phyloP scores from a whole-genome alignment of 2,888 invertebrate species.

The Eustalomyia histrio region DNA sequence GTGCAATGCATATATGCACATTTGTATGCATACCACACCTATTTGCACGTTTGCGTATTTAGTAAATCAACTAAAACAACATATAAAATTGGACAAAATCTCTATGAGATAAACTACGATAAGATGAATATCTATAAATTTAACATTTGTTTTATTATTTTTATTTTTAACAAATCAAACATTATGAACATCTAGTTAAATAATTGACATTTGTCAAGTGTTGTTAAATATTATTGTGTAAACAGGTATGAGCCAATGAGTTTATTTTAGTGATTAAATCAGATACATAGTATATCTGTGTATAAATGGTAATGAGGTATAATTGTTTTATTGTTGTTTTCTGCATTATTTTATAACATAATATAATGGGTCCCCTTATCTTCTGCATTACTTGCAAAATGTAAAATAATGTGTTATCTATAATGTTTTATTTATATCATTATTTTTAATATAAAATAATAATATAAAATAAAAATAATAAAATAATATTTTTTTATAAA shows the following conservation, averaged over 20 bases:
- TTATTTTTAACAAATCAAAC: conserved; percentile 3
- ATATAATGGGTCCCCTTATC: too few relatives aligned
- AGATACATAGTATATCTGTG: too few relatives aligned
- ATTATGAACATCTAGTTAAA: conserved; percentile 52
- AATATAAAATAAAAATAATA: too few relatives aligned
- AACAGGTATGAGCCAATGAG: conserved; percentile 27
- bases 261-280: neutral
- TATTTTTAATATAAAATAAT: too few relatives aligned
- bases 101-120: conserved; percentile 54
- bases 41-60: conserved; percentile 61
- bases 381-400: too few relatives aligned
- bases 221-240: conserved; percentile 39
- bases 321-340: too few relatives aligned
- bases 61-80: conserved; percentile 49
- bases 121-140: conserved; percentile 51
- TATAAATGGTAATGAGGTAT: too few relatives aligned
- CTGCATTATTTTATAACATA: too few relatives aligned
- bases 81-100: conserved; percentile 25
- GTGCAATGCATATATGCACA: neutral
- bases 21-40: conserved; percentile 52
- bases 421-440: too few relatives aligned
- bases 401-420: too few relatives aligned
- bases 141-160: conserved; percentile 26
- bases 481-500: too few relatives aligned
- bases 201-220: conserved; percentile 56